These are phyloP conservation scores for Caiman crocodilus DNA, from an alignment of 2,797 vertebrate species.

Conservation along the genomic window DNA sequence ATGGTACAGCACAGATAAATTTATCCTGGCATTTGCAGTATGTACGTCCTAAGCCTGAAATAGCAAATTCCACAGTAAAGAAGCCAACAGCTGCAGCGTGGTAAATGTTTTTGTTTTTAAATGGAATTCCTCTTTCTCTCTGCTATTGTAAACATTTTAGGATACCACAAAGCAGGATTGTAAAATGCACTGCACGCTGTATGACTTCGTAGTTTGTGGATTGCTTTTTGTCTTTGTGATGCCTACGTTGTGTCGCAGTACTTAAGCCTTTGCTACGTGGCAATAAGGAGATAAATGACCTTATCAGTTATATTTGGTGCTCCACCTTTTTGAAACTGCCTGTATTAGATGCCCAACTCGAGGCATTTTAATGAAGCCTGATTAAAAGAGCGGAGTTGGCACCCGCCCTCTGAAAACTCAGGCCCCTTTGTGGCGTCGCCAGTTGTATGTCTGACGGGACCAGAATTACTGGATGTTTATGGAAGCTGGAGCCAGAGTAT, in stretches of 20 bases:
- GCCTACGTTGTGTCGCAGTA: not conserved
- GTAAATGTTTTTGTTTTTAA: not conserved
- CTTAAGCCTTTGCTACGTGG: not conserved
- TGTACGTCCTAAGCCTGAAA: conserved; percentile 18
- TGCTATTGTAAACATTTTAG: not conserved
- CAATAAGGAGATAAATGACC: too few relatives aligned
- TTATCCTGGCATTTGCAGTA: not conserved
- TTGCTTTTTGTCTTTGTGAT: not conserved
- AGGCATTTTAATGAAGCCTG: not conserved
- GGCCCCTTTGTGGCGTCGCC: not conserved
- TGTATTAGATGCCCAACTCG: too few relatives aligned
- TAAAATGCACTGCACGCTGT: not conserved
- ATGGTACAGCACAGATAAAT: not conserved
- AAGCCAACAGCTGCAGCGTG: not conserved
- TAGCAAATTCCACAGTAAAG: conserved; percentile 8
- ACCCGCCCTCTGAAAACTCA: not conserved
- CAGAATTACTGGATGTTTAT: not conserved
- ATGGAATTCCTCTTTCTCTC: not conserved
- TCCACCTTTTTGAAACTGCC: too few relatives aligned
- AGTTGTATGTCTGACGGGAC: not conserved
- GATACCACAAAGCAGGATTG: not conserved
- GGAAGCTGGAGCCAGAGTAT: not conserved
- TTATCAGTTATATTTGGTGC: too few relatives aligned
- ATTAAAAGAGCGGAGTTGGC: not conserved
- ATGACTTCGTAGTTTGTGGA: not conserved